Evolutionary conservation across 2,888 invertebrate genomes (phyloP).

Genomic region (Epistrophe eligans): DNA sequence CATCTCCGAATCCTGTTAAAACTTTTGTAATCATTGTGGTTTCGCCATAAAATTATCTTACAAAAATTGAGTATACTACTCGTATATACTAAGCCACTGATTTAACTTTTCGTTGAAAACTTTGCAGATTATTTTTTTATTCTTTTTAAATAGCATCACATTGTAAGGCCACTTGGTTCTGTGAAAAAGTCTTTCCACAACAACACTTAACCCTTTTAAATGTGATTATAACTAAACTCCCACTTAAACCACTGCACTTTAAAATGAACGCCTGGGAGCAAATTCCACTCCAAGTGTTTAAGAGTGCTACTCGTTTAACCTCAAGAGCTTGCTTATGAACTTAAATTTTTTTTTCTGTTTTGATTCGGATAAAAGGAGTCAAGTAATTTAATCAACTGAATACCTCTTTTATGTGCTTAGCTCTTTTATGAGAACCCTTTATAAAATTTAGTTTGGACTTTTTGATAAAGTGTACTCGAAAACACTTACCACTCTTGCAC

Average conservation of each 20-base stretch:
- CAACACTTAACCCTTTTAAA: constrained; percentile 47
- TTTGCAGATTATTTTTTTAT: constrained; percentile 5
- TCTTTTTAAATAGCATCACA: constrained; percentile 16
- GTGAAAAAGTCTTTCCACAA: constrained; percentile 19
- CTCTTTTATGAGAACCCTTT: constrained; percentile 5
- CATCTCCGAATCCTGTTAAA: constrained; percentile 27
- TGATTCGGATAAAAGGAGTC: constrained; percentile 23
- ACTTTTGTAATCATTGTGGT: constrained; percentile 22
- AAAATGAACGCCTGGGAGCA: constrained; percentile 8
- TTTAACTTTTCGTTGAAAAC: constrained; percentile 39
- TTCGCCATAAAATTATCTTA: background rate
- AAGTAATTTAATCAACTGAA: constrained; percentile 44
- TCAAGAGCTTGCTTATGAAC: constrained; percentile 42
- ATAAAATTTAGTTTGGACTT: constrained; percentile 10
- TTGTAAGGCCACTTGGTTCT: constrained; percentile 29
- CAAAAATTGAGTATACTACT: background rate
- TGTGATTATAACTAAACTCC: constrained; percentile 37
- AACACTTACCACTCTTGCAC: constrained; percentile 1
- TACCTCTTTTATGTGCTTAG: constrained; percentile 21
- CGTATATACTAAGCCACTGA: constrained; percentile 13
- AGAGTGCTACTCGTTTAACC: constrained; percentile 46
- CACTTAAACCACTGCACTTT: constrained; percentile 39
- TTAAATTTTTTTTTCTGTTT: constrained; percentile 26
- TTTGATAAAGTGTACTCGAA: constrained; percentile 25
- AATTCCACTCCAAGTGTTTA: constrained; percentile 21